These are phyloP conservation scores for Halocynthia aurantium DNA, from an alignment of 23 tunicate genomes.

Conservation along the genomic window DNA sequence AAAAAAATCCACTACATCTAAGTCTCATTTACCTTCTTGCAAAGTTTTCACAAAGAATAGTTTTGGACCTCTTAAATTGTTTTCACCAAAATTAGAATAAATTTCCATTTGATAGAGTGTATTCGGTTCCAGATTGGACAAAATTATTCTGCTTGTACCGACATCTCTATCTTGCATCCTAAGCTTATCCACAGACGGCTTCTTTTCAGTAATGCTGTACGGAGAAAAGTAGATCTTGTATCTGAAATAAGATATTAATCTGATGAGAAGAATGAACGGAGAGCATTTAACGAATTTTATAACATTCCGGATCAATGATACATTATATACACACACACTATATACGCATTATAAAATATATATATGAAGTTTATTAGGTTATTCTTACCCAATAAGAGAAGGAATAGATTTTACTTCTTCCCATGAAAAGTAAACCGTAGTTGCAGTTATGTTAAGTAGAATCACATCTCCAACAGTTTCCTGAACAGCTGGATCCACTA, in stretches of 20 bases:
- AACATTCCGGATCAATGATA: no score
- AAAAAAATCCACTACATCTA: not conserved
- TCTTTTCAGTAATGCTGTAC: not conserved
- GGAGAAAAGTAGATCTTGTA: not conserved
- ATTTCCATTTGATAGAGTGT: conserved; percentile 3
- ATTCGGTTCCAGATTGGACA: not conserved
- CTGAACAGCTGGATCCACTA: no score
- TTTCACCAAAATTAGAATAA: not conserved
- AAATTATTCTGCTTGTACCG: not conserved
- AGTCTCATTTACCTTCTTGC: not conserved
- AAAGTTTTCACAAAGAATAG: not conserved
- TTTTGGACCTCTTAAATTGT: not conserved
- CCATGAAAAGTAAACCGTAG: not conserved
- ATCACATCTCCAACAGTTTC: not conserved
- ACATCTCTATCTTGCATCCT: not conserved
- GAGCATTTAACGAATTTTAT: no score
- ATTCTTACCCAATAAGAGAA: not conserved
- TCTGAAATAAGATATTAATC: not conserved
- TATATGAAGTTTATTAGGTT: no score
- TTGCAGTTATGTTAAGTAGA: not conserved
- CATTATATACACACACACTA: no score
- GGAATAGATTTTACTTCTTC: not conserved
- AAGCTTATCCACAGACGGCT: not conserved
- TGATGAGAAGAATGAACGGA: no score
- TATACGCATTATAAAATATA: no score